These are phyloP conservation scores for Taurulus bubalis DNA, from an alignment of 2,113 vertebrate genomes.

Conservation along the genomic window DNA sequence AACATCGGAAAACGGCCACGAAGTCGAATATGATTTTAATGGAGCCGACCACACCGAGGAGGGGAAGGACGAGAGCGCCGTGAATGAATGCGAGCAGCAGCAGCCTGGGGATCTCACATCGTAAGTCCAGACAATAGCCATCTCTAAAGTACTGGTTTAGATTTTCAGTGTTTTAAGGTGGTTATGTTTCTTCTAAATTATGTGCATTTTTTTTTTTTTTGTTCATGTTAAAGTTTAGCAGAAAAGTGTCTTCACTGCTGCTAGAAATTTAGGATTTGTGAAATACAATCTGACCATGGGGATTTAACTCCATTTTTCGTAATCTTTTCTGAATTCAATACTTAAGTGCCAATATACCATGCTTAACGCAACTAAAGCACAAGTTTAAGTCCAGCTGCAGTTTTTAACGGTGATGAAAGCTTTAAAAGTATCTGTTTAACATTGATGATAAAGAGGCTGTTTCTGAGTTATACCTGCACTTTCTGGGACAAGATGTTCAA, in stretches of 20 bases:
- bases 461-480: constrained; percentile 85
- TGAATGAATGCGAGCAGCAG: constrained; percentile 52
- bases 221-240: too few species aligned
- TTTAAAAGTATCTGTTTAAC: constrained; percentile 75
- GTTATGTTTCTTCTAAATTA: neutral
- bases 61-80: constrained; percentile 53
- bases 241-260: too few species aligned
- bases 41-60: constrained; percentile 71
- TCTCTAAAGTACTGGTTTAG: neutral
- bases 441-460: constrained; percentile 92
- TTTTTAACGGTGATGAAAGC: constrained; percentile 81
- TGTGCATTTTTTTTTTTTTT: too few species aligned
- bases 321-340: too few species aligned
- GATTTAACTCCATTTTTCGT: too few species aligned
- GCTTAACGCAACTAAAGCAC: too few species aligned
- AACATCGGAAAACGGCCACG: constrained; percentile 83
- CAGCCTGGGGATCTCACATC: constrained; percentile 92
- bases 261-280: too few species aligned
- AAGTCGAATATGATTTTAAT: constrained; percentile 80
- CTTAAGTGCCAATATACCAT: too few species aligned
- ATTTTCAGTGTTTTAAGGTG: neutral
- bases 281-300: too few species aligned
- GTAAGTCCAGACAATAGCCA: constrained; percentile 81
- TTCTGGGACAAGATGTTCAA: too few species aligned
- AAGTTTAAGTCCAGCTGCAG: constrained; percentile 31